A percentile compares a stretch with the other conserved stretches of the same genome.
These are phyloP conservation scores for Magallana angulata DNA, from an alignment of 1,140 invertebrate genomes.

Conservation along the genomic window DNA sequence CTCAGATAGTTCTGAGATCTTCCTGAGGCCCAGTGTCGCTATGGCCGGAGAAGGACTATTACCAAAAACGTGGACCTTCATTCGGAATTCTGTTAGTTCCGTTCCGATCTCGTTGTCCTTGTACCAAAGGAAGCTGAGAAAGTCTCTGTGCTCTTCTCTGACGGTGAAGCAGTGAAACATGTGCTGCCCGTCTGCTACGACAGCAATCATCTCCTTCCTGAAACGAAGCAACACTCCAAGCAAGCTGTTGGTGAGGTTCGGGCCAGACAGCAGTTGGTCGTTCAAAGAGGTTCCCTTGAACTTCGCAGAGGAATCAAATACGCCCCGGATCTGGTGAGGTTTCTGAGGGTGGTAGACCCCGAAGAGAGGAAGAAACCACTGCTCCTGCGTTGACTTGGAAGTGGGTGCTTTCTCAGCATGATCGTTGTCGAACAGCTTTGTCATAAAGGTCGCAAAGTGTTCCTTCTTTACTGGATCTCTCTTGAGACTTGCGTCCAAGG, in stretches of 20 bases:
- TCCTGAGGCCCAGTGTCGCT: constrained; percentile 45
- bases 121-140: too few relatives aligned
- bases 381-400: constrained; percentile 11
- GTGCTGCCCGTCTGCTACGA: too few relatives aligned
- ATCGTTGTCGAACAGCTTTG: constrained; percentile 41
- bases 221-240: too few relatives aligned
- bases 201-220: too few relatives aligned
- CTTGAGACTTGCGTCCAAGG: too few relatives aligned
- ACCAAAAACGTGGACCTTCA: constrained; percentile 54
- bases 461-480: too few relatives aligned
- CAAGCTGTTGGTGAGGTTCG: background rate
- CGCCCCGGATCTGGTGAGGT: constrained; percentile 18
- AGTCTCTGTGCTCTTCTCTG: too few relatives aligned
- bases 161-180: too few relatives aligned
- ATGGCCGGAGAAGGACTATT: background rate
- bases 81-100: too few relatives aligned
- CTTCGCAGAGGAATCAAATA: constrained; percentile 21
- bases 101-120: too few relatives aligned
- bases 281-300: background rate
- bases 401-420: constrained; percentile 49
- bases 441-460: constrained; percentile 38
- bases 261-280: constrained; percentile 41
- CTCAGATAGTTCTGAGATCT: background rate
- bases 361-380: constrained; percentile 48
- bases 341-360: constrained; percentile 47